A percentile compares a stretch with the other conserved stretches of the same genome.
Evolutionary conservation across 2,888 invertebrate species (phyloP).

Genomic region (Hirudinaria manillensis): DNA sequence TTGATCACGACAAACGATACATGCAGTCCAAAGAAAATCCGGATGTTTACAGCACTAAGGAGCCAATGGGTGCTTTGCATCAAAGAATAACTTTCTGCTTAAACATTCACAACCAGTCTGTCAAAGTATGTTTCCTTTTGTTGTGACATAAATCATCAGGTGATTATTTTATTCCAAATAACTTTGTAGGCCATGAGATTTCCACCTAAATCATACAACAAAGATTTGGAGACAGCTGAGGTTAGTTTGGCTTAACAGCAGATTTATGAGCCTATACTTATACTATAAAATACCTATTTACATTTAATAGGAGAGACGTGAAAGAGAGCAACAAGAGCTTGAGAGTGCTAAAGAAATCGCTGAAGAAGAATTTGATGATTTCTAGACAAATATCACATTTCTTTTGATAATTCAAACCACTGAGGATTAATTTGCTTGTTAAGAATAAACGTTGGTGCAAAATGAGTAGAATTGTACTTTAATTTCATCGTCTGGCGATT

Average conservation of each 20-base stretch:
- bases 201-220: constrained; percentile 96
- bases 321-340: constrained; percentile 92
- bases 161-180: constrained; percentile 6
- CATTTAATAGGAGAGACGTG: constrained; percentile 66
- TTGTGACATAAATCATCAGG: not conserved
- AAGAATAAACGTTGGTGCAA: too few relatives aligned
- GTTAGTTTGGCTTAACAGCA: constrained; percentile 31
- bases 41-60: constrained; percentile 91
- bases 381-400: constrained; percentile 35
- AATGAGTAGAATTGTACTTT: too few relatives aligned
- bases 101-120: constrained; percentile 95
- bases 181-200: constrained; percentile 84
- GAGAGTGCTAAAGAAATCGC: constrained; percentile 99
- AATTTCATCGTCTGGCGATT: too few relatives aligned
- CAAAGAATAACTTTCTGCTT: constrained; percentile 94
- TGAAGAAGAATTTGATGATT: constrained; percentile 73
- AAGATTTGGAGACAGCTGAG: constrained; percentile 71
- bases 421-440: not conserved
- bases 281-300: not conserved
- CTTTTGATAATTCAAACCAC: not conserved
- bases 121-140: constrained; percentile 58
- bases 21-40: constrained; percentile 96
- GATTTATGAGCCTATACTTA: not conserved
- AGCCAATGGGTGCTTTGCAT: constrained; percentile 91
- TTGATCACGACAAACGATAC: constrained; percentile 86